Percentiles rank a stretch among this genome's conserved stretches.
Evolutionary conservation across 2,888 invertebrate species (phyloP).

Genomic region (Morpho achilles): DNA sequence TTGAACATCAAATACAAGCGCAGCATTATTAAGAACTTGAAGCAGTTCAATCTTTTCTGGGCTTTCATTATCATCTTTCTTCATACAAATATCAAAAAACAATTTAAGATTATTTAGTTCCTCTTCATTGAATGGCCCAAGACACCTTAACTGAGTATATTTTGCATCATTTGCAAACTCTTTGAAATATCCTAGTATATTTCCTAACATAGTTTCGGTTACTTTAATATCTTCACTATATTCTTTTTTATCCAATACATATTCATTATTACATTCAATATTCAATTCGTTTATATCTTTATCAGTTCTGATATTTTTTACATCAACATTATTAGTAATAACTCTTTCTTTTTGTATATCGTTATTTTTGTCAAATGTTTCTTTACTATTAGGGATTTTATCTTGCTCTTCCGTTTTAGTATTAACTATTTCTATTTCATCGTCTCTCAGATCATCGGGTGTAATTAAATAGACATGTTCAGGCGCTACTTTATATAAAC

Average conservation of each 20-base stretch:
- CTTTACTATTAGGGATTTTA: not conserved
- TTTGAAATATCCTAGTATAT: constrained; percentile 40
- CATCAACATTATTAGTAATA: not conserved
- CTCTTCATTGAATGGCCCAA: constrained; percentile 41
- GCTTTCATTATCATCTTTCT: constrained; percentile 14
- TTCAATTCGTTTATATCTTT: not conserved
- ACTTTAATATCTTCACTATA: not conserved
- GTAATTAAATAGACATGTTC: constrained; percentile 45
- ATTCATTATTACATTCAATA: not conserved
- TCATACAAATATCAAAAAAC: constrained; percentile 36
- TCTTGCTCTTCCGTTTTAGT: not conserved
- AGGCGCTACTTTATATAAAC: constrained; percentile 49
- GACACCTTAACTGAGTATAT: constrained; percentile 45
- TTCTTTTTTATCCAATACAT: not conserved
- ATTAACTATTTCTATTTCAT: not conserved
- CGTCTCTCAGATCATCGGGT: constrained; percentile 40
- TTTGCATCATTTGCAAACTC: constrained; percentile 36
- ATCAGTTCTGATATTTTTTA: not conserved
- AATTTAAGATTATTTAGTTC: constrained; percentile 36
- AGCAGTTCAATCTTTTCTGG: constrained; percentile 20
- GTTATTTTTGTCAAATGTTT: constrained; percentile 2
- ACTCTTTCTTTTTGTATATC: not conserved
- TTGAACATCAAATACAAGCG: constrained; percentile 29
- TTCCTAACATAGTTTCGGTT: constrained; percentile 16
- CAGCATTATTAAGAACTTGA: constrained; percentile 28